A percentile compares a stretch with the other conserved stretches of the same genome.
phyloP scores from a whole-genome alignment of 2,888 invertebrate genomes.

The Phalera bucephala region DNA sequence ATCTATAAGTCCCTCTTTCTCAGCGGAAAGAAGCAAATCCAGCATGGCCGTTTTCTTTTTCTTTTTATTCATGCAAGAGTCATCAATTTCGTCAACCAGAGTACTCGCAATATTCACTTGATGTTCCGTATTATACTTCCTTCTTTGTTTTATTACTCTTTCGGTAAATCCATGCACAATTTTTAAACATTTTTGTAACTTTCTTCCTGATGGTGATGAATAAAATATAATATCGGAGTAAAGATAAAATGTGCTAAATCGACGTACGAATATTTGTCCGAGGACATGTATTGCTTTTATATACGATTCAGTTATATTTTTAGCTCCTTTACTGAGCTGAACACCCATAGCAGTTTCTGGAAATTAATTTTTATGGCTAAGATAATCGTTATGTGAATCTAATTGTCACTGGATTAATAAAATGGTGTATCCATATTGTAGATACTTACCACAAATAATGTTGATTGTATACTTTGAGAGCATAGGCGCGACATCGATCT shows the following conservation, averaged over 20 bases:
- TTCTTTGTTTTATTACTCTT: slow-evolving; percentile 52
- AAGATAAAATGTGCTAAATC: slow-evolving; percentile 81
- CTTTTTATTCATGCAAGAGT: slow-evolving; percentile 33
- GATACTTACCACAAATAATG: slow-evolving; percentile 84
- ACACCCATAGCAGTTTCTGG: slow-evolving; percentile 87
- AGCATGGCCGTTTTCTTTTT: slow-evolving; percentile 80
- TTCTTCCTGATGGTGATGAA: slow-evolving; percentile 66
- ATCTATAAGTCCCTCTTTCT: slow-evolving; percentile 69
- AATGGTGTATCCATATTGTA: background rate
- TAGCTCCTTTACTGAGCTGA: slow-evolving; percentile 70
- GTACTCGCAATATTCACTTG: background rate
- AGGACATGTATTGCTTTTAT: slow-evolving; percentile 79
- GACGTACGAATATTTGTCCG: slow-evolving; percentile 49
- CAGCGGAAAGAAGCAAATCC: slow-evolving; percentile 75
- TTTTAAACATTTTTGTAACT: slow-evolving; percentile 59
- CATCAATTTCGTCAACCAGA: slow-evolving; percentile 67
- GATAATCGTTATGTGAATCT: no score
- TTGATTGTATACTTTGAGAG: slow-evolving; percentile 82
- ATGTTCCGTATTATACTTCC: slow-evolving; percentile 3
- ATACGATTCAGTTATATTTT: slow-evolving; percentile 69
- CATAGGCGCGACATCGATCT: slow-evolving; percentile 78
- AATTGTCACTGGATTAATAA: background rate
- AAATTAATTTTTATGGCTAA: slow-evolving; percentile 8
- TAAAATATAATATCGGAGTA: slow-evolving; percentile 78
- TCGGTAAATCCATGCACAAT: slow-evolving; percentile 62